These are phyloP conservation scores for Drosophila miranda DNA, from an alignment of 1,140 invertebrate species.

Conservation along the genomic window DNA sequence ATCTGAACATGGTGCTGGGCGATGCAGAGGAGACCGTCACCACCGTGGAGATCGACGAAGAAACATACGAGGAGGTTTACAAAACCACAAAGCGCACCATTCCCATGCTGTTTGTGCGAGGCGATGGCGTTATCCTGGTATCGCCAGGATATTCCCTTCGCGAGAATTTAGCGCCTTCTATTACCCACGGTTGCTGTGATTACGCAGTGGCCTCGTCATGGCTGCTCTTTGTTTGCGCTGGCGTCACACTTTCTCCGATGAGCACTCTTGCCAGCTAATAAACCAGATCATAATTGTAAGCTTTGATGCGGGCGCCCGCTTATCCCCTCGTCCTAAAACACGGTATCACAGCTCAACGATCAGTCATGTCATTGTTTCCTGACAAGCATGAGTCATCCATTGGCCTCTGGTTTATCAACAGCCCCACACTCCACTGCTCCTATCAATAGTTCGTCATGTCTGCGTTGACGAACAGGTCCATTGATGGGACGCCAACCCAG, in stretches of 20 bases:
- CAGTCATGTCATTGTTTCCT: constrained; percentile 36
- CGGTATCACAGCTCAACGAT: constrained; percentile 36
- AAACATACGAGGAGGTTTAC: constrained; percentile 99
- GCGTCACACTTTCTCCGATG: constrained; percentile 57
- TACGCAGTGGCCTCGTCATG: constrained; percentile 31
- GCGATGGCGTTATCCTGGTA: constrained; percentile 98
- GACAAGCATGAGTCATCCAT: constrained; percentile 51
- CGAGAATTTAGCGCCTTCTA: constrained; percentile 1
- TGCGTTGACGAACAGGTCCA: constrained; percentile 10
- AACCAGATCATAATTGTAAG: constrained; percentile 54
- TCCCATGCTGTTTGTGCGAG: constrained; percentile 98
- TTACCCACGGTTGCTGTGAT: constrained; percentile 7
- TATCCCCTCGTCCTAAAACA: neutral
- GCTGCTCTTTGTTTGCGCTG: constrained; percentile 38
- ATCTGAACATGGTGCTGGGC: constrained; percentile 99
- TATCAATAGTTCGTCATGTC: constrained; percentile 7
- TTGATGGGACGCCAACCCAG: constrained; percentile 1
- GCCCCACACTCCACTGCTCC: constrained; percentile 6
- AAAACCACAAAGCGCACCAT: constrained; percentile 98
- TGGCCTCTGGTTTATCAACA: constrained; percentile 46
- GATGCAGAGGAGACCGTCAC: constrained; percentile 99
- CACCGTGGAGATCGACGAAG: constrained; percentile 98
- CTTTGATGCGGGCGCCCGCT: constrained; percentile 46
- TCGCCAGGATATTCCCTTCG: constrained; percentile 88
- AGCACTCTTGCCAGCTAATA: constrained; percentile 16